These are phyloP conservation scores for Papilio protenor DNA, from an alignment of 2,888 invertebrate genomes.

Conservation along the genomic window DNA sequence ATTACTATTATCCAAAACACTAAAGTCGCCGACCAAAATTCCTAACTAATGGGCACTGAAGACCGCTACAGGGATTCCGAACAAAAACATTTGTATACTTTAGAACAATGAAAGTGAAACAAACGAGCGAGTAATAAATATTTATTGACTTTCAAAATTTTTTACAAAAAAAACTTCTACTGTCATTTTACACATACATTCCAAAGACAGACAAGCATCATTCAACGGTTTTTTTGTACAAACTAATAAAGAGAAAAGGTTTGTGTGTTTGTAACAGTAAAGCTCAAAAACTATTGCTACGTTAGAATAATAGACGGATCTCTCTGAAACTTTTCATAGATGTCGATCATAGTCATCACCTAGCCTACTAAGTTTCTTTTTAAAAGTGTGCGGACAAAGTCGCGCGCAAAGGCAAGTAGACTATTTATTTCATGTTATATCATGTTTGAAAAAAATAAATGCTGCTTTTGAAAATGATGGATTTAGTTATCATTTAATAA, in stretches of 20 bases:
- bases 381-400: too few species aligned
- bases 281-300: too few species aligned
- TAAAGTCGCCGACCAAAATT: neutral
- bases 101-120: constrained; percentile 13
- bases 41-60: neutral
- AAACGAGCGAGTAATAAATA: constrained; percentile 2
- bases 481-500: too few species aligned
- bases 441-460: too few species aligned
- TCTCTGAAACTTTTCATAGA: too few species aligned
- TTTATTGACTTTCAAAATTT: neutral
- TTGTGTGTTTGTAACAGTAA: too few species aligned
- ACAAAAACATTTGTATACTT: neutral
- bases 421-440: too few species aligned
- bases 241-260: neutral
- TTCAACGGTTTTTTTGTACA: neutral
- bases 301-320: too few species aligned
- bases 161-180: neutral
- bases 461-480: too few species aligned
- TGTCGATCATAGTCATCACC: too few species aligned
- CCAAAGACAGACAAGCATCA: neutral
- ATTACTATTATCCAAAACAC: neutral
- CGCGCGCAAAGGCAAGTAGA: too few species aligned
- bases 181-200: neutral
- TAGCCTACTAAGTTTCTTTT: too few species aligned
- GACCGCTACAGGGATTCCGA: neutral